Base-by-base conservation (phyloP, 2,888 invertebrate species). In the Dynastes hyllus region DNA sequence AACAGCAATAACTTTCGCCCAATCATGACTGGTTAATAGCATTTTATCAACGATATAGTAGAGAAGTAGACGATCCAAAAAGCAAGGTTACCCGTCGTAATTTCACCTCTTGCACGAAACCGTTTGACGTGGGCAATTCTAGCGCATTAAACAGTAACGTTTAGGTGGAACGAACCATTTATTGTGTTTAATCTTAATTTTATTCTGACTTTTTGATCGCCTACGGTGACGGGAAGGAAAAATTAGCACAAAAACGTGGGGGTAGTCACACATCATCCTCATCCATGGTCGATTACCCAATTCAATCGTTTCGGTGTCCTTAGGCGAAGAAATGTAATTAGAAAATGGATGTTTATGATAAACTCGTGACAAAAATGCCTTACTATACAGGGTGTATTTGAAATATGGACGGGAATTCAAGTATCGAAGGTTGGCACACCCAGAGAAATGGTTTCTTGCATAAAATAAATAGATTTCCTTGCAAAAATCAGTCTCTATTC, bases 1-100 rank as follows among this genome's bases (percentile, higher is more conserved):
- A 55, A 55, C 55, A 55, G 55, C 55, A 55, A 55, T 55, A 55
- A 55, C 16, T 55, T 55, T 55, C 55, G n/a, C 22, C 22, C 40
- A 22, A 22, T 55, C 55, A 16, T 16, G 55, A n/a, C n/a, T 4
- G 22, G 55, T 11, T 55, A 55, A 55, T 22, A 22, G 55, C 5
- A 22, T 55, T 22, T 55, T 55, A 55, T 55, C 55, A 55, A 55
- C 55, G 55, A n/a, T 1, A 22, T 16, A 32, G 32, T 45, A 45
- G 9, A 8, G 2, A 1, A 45, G 11, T 9, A 9, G 40, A 9
- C 40, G 40, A 40, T 0, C 40, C 40, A 5, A 55, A 22, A n/a
- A 55, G 22, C 55, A 55, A 55, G 55, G 55, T 22, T 16, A 22
- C 9, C 22, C 4, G 32, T 4, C 22, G 22, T 8, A 55, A 55